Evolutionary conservation across 1,140 invertebrate species (phyloP), one percentile per base, ranked within the genome.

Genomic region (Leptoteleia sp.): DNA sequence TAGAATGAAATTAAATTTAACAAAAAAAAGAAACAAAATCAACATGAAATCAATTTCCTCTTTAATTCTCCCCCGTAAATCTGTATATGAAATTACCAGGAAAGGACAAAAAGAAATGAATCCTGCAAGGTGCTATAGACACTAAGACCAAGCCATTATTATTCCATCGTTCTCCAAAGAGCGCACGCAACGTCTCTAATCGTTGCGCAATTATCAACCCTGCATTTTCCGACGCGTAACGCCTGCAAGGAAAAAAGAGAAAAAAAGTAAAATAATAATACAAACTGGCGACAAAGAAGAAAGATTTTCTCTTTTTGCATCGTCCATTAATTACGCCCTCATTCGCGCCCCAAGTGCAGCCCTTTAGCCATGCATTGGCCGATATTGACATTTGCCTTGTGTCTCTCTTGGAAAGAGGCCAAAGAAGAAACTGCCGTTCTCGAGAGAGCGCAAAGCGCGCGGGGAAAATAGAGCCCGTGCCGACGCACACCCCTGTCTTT

Each of bases 261-360:
- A 48, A 15, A 27, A 4, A 54, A n/a, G n/a, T n/a, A n/a, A n/a
- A n/a, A n/a, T n/a, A n/a, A n/a, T n/a, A n/a, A n/a, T n/a, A n/a
- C n/a, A n/a, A n/a, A n/a, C n/a, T n/a, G n/a, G n/a, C n/a, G n/a
- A 64, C 12, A 59, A 27, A 25, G 61, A 67, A 47, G 7, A 37
- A 42, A 31, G 55, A 47, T 55, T 52, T 37, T 65, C 42, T 57
- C 50, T 61, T 42, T 61, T 65, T 62, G 50, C 75, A 82, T 67
- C 67, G 77, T 79, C 76, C 80, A 87, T 89, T 89, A 89, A 89
- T 89, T 85, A 88, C 86, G 88, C 87, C 77, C 88, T 86, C 86
- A 85, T 89, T 89, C 84, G 80, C 86, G 82, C 86, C 83, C 80
- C 67, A 82, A 79, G 79, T 81, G 78, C 71, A 61, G 62, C 45